Conservation (phyloP, 1,140 invertebrate species). For the Trachymyrmex cornetzi region DNA sequence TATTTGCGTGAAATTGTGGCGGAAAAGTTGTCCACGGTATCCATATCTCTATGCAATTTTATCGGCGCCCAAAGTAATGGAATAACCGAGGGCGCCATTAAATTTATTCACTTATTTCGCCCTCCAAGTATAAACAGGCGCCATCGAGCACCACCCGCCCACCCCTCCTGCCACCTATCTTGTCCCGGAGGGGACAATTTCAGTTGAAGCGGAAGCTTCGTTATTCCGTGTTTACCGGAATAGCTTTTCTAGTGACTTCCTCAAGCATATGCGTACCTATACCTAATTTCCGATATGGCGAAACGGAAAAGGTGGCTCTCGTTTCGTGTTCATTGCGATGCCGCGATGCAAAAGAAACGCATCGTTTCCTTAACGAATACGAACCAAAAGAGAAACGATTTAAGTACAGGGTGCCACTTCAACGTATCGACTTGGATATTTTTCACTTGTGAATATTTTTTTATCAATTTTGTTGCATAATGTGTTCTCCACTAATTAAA, state of each 20-base stretch:
- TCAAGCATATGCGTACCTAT: slow-evolving; percentile 8
- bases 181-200: slow-evolving; percentile 25
- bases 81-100: slow-evolving; percentile 70
- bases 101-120: slow-evolving; percentile 78
- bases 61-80: slow-evolving; percentile 47
- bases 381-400: slow-evolving; percentile 17
- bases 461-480: slow-evolving; percentile 24
- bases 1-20: slow-evolving; percentile 44
- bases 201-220: slow-evolving; percentile 48
- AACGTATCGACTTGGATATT: slow-evolving; percentile 4
- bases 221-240: slow-evolving; percentile 60
- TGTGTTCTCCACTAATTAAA: slow-evolving; percentile 22
- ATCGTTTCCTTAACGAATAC: background rate
- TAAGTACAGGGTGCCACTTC: slow-evolving; percentile 36
- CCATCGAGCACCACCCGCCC: slow-evolving; percentile 29
- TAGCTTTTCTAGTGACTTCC: slow-evolving; percentile 29
- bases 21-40: slow-evolving; percentile 39
- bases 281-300: slow-evolving; percentile 18
- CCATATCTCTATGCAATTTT: slow-evolving; percentile 55
- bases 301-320: slow-evolving; percentile 11
- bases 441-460: slow-evolving; percentile 21
- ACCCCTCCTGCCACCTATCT: background rate
- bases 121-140: slow-evolving; percentile 60
- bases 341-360: background rate
- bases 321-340: background rate